These are phyloP conservation scores for Diplodus puntazzo DNA, from an alignment of 2,797 vertebrate species.

Conservation along the genomic window DNA sequence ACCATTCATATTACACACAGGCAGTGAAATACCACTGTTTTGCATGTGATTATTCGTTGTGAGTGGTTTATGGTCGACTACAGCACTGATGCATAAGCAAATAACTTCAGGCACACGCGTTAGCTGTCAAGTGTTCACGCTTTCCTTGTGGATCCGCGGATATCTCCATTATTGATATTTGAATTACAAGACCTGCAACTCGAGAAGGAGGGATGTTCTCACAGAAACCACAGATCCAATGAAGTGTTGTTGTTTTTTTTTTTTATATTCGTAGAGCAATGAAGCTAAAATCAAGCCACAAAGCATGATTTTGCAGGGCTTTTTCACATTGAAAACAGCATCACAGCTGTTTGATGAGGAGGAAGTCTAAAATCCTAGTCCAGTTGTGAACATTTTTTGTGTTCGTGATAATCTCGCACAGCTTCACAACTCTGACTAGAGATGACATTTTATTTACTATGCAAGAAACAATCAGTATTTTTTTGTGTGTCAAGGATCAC, in stretches of 20 bases:
- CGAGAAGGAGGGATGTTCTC: constrained; percentile 49
- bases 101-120: constrained; percentile 7
- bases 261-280: constrained; percentile 16
- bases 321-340: constrained; percentile 4
- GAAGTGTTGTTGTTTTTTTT: not conserved
- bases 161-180: constrained; percentile 57
- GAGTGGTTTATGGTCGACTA: not conserved
- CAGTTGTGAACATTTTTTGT: not conserved
- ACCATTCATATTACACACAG: not conserved
- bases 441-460: not conserved
- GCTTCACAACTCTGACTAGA: not conserved
- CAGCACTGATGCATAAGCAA: constrained; percentile 14
- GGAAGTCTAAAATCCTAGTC: constrained; percentile 9
- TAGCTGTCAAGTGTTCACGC: constrained; percentile 18
- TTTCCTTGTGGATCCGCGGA: constrained; percentile 40
- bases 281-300: constrained; percentile 17
- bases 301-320: constrained; percentile 11
- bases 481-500: constrained; percentile 3
- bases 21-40: constrained; percentile 3
- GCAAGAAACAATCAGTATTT: not conserved
- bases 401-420: not conserved
- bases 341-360: not conserved
- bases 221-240: constrained; percentile 44
- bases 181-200: constrained; percentile 44
- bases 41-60: constrained; percentile 7